Conservation (phyloP, 2,888 invertebrate species). For the Meganola albula region DNA sequence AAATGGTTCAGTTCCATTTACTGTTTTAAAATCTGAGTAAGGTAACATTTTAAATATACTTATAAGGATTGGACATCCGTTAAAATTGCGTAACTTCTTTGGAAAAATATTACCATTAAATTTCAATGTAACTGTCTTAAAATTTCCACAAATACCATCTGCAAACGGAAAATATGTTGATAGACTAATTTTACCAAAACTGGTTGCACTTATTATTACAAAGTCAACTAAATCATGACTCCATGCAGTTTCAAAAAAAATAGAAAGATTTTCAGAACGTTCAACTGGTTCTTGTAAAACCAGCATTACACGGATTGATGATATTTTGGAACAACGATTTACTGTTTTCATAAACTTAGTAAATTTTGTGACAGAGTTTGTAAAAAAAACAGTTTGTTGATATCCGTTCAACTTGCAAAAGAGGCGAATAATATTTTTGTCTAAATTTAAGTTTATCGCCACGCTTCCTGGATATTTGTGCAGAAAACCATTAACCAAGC, state of each 20-base stretch:
- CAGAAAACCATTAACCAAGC: constrained; percentile 34
- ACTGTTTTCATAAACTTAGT: constrained; percentile 27
- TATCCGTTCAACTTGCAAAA: constrained; percentile 23
- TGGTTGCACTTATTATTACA: constrained; percentile 31
- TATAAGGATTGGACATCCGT: constrained; percentile 47
- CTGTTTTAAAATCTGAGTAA: constrained; percentile 23
- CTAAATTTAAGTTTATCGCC: constrained; percentile 24
- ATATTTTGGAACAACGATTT: no score
- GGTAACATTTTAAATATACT: constrained; percentile 35
- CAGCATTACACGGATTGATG: constrained; percentile 36
- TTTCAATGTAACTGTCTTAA: constrained; percentile 31
- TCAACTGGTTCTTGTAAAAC: constrained; percentile 28
- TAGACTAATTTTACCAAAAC: constrained; percentile 23
- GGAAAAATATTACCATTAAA: constrained; percentile 31
- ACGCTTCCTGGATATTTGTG: constrained; percentile 31
- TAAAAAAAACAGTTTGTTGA: constrained; percentile 43
- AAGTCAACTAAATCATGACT: constrained; percentile 42
- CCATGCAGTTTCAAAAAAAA: constrained; percentile 39
- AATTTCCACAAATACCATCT: constrained; percentile 36
- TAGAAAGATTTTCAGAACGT: constrained; percentile 14
- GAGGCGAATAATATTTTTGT: constrained; percentile 15
- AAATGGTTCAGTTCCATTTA: constrained; percentile 29
- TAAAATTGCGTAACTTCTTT: constrained; percentile 44
- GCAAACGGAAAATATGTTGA: constrained; percentile 46
- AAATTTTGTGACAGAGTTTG: constrained; percentile 31